Evolutionary conservation across 1,140 invertebrate genomes (phyloP), one percentile per base, ranked within the genome.

Genomic region (Drosophila murphyi): DNA sequence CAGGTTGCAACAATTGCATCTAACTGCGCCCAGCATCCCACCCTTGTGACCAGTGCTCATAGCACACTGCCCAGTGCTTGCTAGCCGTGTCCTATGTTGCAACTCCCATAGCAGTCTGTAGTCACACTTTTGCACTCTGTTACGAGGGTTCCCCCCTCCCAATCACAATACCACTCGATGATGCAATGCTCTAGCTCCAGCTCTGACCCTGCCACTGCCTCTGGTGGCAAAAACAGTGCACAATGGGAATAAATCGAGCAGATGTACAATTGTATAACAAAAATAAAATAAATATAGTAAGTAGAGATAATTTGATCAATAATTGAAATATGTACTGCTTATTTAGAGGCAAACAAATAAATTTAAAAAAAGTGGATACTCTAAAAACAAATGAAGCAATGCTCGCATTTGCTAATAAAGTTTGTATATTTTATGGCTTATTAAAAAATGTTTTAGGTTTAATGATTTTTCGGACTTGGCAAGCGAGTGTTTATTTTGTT

Each of bases 161-260:
- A 71, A 83, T 80, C 80, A 74, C 76, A 83, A 80, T 83, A 76
- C 83, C 72, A 80, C 72, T 77, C 80, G 69, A 72, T 88, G 83
- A 83, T 80, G 83, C 82, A 87, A 85, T 71, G 69, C 52, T 68
- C 62, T 51, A 48, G 41, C 72, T 72, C 37, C 68, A 70, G 48
- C 81, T 65, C 56, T 73, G 77, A 60, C 71, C 55, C 62, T 72
- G 78, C 72, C 73, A 52, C 62, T 47, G 69, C 72, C 59, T 88
- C 70, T 68, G 62, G n/a, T 50, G 35, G 41, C 12, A 12, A 61
- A 3, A 61, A 35, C 28, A 70, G 51, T 57, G 64, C 70, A 79
- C 72, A 57, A 39, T 75, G 82, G 64, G 1, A 0, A 10, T 7
- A 29, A 31, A 7, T n/a, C 12, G n/a, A 43, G 10, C 3, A 43